Percentiles rank a stretch among this genome's conserved stretches.
These are phyloP conservation scores for Stylophora pistillata DNA, from an alignment of 64 coral and sea anemone species.

Conservation along the genomic window DNA sequence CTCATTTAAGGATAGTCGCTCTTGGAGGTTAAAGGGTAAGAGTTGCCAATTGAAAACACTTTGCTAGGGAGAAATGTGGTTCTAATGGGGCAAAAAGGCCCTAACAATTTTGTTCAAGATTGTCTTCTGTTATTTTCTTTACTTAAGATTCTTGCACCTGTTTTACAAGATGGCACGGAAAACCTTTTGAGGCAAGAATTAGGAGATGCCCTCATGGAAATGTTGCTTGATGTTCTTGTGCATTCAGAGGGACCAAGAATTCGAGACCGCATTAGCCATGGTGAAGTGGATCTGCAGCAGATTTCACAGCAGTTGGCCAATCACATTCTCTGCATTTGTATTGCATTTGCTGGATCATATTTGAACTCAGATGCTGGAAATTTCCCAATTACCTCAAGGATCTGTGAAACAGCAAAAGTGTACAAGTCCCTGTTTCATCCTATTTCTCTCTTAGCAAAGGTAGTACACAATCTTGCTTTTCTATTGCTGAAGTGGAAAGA, in stretches of 20 bases:
- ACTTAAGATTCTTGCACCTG: constrained; percentile 73
- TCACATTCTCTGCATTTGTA: constrained; percentile 77
- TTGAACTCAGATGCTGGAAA: neutral
- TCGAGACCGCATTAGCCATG: constrained; percentile 86
- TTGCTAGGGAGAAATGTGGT: too few species aligned
- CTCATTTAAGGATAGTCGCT: too few species aligned
- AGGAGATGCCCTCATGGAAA: constrained; percentile 60
- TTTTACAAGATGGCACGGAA: constrained; percentile 56
- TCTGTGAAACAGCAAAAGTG: constrained; percentile 5
- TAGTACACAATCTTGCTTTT: constrained; percentile 18
- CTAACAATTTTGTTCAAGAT: neutral
- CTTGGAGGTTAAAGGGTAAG: too few species aligned
- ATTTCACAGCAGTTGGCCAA: constrained; percentile 70
- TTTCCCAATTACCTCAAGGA: neutral
- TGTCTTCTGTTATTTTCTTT: neutral
- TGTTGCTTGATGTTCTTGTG: constrained; percentile 84
- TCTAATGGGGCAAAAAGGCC: too few species aligned
- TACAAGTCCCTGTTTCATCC: constrained; percentile 84
- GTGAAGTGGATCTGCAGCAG: constrained; percentile 67
- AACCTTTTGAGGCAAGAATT: constrained; percentile 72
- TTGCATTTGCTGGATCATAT: constrained; percentile 57
- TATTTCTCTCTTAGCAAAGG: constrained; percentile 42
- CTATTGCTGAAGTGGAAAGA: constrained; percentile 46
- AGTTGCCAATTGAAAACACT: too few species aligned
- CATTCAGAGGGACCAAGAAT: constrained; percentile 85